phyloP scores from a whole-genome alignment of 2,888 invertebrate genomes.

The Mimachlamys varia region DNA sequence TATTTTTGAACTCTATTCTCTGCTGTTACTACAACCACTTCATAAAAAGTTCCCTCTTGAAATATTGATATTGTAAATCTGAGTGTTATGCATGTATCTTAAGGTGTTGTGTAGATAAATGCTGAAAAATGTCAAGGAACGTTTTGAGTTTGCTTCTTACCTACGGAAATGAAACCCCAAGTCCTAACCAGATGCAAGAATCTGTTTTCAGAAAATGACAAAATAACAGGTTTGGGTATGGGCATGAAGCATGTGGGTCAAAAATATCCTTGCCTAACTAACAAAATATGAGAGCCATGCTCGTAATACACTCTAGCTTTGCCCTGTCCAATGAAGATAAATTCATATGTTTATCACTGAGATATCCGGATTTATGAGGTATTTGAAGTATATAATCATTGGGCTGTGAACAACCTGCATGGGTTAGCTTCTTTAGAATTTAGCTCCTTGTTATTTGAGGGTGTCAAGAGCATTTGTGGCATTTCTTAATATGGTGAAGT shows the following conservation, averaged over 20 bases:
- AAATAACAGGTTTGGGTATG: background rate
- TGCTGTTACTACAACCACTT: background rate
- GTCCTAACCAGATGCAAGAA: background rate
- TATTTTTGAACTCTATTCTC: background rate
- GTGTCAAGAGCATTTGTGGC: background rate
- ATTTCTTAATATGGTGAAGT: background rate
- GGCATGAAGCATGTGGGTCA: slow-evolving; percentile 16
- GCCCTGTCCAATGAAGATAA: background rate
- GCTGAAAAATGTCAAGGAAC: background rate
- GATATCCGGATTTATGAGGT: background rate
- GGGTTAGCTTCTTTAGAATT: background rate
- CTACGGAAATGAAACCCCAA: background rate
- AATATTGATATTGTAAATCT: slow-evolving; percentile 31
- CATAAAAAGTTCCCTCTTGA: background rate
- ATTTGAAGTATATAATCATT: background rate
- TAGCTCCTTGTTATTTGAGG: background rate
- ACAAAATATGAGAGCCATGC: background rate
- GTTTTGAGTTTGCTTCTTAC: background rate
- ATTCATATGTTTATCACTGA: background rate
- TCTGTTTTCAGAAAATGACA: background rate
- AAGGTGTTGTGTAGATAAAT: background rate
- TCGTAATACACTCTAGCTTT: background rate
- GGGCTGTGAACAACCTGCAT: background rate
- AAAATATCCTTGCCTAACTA: background rate
- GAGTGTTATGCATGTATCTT: slow-evolving; percentile 16